A percentile compares a stretch with the other conserved stretches of the same genome.
Evolutionary conservation across 2,888 invertebrate species (phyloP).

Genomic region (Allolobophora icterica): DNA sequence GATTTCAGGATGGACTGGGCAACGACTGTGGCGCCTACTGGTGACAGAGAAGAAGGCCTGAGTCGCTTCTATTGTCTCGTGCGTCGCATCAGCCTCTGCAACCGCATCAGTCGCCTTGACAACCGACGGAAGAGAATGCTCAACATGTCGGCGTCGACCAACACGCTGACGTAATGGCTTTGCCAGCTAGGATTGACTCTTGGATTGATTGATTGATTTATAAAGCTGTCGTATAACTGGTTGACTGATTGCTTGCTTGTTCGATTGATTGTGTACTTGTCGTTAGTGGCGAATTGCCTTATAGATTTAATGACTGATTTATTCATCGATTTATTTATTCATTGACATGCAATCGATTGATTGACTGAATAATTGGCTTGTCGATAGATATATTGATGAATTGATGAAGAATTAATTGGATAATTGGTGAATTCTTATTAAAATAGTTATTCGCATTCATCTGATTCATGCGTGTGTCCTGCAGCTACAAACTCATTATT

Average conservation of each 20-base stretch:
- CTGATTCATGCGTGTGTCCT: not conserved
- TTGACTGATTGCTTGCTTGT: not conserved
- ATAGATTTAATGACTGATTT: not conserved
- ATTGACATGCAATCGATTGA: not conserved
- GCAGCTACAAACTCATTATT: not conserved
- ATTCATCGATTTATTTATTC: too few species aligned
- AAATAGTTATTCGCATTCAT: not conserved
- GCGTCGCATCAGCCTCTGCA: constrained; percentile 25
- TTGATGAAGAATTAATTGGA: not conserved
- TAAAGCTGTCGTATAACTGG: not conserved
- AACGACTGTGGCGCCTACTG: not conserved
- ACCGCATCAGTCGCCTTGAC: not conserved
- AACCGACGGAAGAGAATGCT: constrained; percentile 20
- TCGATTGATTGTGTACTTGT: not conserved
- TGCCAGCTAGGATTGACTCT: not conserved
- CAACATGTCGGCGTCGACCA: constrained; percentile 23
- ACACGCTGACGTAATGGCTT: not conserved
- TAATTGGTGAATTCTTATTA: not conserved
- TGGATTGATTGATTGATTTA: not conserved
- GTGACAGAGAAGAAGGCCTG: not conserved
- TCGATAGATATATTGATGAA: not conserved
- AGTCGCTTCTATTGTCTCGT: not conserved
- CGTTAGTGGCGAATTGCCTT: not conserved
- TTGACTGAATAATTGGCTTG: not conserved
- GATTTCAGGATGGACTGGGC: constrained; percentile 18